Percentiles rank a stretch among this genome's conserved stretches.
These are phyloP conservation scores for Camptogramma bilineatum DNA, from an alignment of 2,888 invertebrate species.

Conservation along the genomic window DNA sequence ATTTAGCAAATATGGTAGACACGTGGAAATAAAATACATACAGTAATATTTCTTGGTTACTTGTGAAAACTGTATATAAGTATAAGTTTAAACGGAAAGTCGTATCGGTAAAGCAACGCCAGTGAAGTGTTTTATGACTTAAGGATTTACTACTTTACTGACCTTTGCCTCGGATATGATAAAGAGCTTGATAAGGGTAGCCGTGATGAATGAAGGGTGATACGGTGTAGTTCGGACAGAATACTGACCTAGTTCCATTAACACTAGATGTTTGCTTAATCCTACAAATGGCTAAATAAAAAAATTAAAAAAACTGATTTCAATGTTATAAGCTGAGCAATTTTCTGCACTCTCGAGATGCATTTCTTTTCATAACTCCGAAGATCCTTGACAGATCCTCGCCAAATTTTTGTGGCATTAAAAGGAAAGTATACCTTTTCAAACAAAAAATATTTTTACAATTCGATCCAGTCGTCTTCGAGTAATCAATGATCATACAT, in stretches of 20 bases:
- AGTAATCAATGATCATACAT: too few relatives aligned
- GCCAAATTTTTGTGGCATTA: too few relatives aligned
- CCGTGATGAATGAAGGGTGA: conserved; percentile 28
- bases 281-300: background rate
- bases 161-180: conserved; percentile 32
- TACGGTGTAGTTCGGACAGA: conserved; percentile 14
- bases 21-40: conserved; percentile 45
- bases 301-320: too few relatives aligned
- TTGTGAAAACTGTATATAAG: conserved; percentile 16
- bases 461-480: too few relatives aligned
- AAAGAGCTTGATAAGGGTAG: conserved; percentile 22
- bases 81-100: background rate
- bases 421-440: too few relatives aligned
- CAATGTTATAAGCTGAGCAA: too few relatives aligned
- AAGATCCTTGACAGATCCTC: too few relatives aligned
- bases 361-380: too few relatives aligned
- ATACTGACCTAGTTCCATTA: conserved; percentile 18
- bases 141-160: conserved; percentile 31
- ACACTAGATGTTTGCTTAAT: background rate
- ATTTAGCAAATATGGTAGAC: conserved; percentile 48
- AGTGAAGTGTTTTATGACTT: conserved; percentile 33
- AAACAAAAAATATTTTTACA: too few relatives aligned
- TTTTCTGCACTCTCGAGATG: too few relatives aligned
- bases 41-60: conserved; percentile 14
- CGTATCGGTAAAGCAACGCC: conserved; percentile 29